Evolutionary conservation across 2,888 invertebrate genomes (phyloP).

Genomic region (Chaitophorus viminalis): DNA sequence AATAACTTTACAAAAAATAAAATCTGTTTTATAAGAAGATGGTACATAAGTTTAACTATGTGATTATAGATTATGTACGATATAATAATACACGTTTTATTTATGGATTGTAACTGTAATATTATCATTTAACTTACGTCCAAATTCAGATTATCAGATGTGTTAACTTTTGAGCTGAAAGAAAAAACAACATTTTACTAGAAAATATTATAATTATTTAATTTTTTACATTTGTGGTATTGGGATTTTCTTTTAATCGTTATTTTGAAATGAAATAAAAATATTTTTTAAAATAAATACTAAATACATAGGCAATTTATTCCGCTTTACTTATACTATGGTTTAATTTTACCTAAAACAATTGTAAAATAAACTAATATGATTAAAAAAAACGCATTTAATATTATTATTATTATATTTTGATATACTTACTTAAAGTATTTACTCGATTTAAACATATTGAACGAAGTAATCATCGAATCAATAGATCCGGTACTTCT

Average conservation of each 20-base stretch:
- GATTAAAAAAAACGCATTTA: too few relatives aligned
- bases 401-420: background rate
- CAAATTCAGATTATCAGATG: background rate
- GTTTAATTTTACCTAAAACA: background rate
- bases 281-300: background rate
- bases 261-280: background rate
- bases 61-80: too few relatives aligned
- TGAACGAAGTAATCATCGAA: background rate
- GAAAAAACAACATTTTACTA: background rate
- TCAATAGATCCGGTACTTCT: background rate
- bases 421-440: constrained; percentile 7
- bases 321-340: background rate
- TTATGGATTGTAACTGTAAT: too few relatives aligned
- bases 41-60: too few relatives aligned
- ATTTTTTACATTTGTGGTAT: background rate
- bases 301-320: background rate
- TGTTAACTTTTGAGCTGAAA: constrained; percentile 7
- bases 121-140: constrained; percentile 19
- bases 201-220: too few relatives aligned
- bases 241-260: background rate
- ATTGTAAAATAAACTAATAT: background rate
- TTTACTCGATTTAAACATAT: constrained; percentile 36
- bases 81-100: too few relatives aligned
- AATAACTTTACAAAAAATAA: too few relatives aligned
- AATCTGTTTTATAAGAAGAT: too few relatives aligned